Evolutionary conservation across 2,797 vertebrate genomes (phyloP), one percentile per base, ranked within the genome.

Genomic region (Myiothlypis chrysogaster): DNA sequence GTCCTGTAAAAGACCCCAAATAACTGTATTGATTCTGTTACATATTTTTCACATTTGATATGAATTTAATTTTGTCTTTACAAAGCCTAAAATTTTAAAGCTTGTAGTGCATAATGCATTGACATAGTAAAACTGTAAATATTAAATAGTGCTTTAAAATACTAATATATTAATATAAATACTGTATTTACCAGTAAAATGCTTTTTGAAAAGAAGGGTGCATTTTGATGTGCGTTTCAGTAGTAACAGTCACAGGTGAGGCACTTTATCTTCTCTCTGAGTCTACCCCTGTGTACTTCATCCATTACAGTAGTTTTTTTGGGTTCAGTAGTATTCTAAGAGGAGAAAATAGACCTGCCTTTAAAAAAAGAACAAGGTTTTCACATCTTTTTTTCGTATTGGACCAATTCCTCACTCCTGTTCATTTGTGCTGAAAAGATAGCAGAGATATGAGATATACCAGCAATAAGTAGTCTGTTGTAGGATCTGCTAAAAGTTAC

Each of bases 211-310:
- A 84, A 28, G 2, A 23, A 68, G 17, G 9, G 3, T 3, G 2
- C 2, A 20, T n/a, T 75, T 61, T 77, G 46, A 28, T 0, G 0
- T 35, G 7, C 0, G 0, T 69, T 75, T 79, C 41, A 23, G 27
- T 30, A 43, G 49, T 20, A 22, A 39, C 34, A 64, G 10, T 32
- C 6, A 3, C 37, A 52, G 49, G 34, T 21, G 55, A 56, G 43
- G 22, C 44, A 34, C 30, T 71, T 68, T 14, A 6, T 68, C 9
- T 72, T 76, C 25, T 18, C 7, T 66, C 14, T 73, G 2, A n/a
- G n/a, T 37, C 34, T 83, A 12, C 4, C 9, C 9, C 4, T 50
- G 17, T 0, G 0, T 32, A 6, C 35, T 30, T 47, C 30, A 25
- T 60, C 12, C 2, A 0, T 61, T 72, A 9, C 0, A 5, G 46